phyloP scores from a whole-genome alignment of 2,888 invertebrate species.

The Nephrocerus scutellatus region DNA sequence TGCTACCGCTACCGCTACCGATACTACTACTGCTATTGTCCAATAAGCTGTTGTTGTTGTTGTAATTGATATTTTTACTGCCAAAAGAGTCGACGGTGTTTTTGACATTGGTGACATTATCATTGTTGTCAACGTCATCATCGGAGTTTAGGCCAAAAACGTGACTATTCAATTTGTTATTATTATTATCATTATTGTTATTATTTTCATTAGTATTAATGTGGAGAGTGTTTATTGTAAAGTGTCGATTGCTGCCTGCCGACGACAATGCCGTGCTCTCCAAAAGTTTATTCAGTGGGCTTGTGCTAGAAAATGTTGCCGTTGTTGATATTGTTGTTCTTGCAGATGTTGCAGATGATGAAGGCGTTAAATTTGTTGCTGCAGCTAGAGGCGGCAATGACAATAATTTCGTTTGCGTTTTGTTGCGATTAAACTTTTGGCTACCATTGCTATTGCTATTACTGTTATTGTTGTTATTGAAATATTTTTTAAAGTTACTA shows the following conservation, averaged over 20 bases:
- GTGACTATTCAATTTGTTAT: background rate
- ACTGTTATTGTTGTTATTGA: conserved; percentile 28
- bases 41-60: conserved; percentile 16
- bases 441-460: conserved; percentile 6
- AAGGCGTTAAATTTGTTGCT: conserved; percentile 2
- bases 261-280: conserved; percentile 14
- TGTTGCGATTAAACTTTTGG: conserved; percentile 2
- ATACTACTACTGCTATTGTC: no score
- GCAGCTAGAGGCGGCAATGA: conserved; percentile 3
- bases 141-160: conserved; percentile 7
- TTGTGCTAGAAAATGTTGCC: conserved; percentile 9
- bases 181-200: background rate
- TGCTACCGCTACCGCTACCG: conserved; percentile 12
- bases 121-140: conserved; percentile 5
- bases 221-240: background rate
- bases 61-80: conserved; percentile 1
- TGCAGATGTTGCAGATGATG: conserved; percentile 10
- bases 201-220: background rate
- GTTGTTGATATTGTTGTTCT: conserved; percentile 8
- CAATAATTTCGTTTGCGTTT: no score
- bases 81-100: conserved; percentile 1
- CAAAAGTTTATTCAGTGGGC: conserved; percentile 12
- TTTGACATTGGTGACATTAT: conserved; percentile 8
- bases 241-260: conserved; percentile 1
- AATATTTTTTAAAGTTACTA: no score